A percentile compares a stretch with the other conserved stretches of the same genome.
Conservation (phyloP, 2,113 vertebrate species). For the Notarius lentiginosus region DNA sequence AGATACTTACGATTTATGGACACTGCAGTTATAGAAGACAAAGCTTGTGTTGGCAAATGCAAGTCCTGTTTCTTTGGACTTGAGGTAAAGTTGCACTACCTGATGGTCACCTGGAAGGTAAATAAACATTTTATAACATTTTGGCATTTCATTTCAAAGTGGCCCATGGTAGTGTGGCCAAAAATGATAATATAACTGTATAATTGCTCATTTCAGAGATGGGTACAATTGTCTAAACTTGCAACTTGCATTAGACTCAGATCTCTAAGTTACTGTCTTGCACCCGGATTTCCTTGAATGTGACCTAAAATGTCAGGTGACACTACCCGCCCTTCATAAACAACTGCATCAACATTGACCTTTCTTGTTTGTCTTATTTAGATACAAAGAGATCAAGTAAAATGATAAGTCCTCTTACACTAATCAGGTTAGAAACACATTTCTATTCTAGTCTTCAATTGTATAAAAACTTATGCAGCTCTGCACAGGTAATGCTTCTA, state of each 20-base stretch:
- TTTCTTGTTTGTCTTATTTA: neutral
- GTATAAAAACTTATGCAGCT: neutral
- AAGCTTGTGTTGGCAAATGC: constrained; percentile 97
- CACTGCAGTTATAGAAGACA: constrained; percentile 99
- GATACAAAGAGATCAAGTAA: neutral
- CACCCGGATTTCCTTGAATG: neutral
- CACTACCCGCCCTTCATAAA: neutral
- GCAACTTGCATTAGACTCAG: neutral
- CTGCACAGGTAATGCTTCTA: neutral
- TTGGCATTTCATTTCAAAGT: neutral
- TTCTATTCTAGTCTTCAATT: neutral
- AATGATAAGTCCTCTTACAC: no score
- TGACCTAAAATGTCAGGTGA: neutral
- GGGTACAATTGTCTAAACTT: neutral
- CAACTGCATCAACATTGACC: neutral
- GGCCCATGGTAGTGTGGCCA: neutral
- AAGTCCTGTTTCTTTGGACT: constrained; percentile 96
- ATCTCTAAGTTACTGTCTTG: neutral
- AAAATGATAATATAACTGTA: neutral
- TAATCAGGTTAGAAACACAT: neutral
- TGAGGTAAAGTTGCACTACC: constrained; percentile 94
- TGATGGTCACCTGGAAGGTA: constrained; percentile 87
- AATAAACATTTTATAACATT: neutral
- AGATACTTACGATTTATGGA: constrained; percentile 90
- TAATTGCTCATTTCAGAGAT: neutral